Conservation (phyloP, 2,888 invertebrate species). For the Oxytorus armatus region DNA sequence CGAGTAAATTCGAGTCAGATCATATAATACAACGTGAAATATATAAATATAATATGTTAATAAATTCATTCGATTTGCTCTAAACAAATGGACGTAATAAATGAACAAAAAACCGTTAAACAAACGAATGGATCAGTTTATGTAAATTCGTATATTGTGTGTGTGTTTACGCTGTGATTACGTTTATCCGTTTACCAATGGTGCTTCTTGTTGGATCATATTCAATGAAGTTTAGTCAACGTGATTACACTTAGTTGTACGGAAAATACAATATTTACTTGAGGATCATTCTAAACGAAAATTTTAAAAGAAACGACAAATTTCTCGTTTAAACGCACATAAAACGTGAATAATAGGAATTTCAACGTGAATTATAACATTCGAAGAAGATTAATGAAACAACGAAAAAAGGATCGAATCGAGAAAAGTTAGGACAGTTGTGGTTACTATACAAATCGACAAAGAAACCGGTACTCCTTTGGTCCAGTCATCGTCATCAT, state of each 20-base stretch:
- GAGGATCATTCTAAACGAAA: slow-evolving; percentile 6
- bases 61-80: not conserved
- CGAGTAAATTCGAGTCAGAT: no score
- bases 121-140: not conserved
- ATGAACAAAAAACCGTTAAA: not conserved
- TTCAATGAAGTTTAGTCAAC: slow-evolving; percentile 68
- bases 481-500: slow-evolving; percentile 43
- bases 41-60: not conserved
- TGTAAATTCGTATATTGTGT: not conserved
- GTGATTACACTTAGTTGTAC: slow-evolving; percentile 71
- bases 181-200: slow-evolving; percentile 66
- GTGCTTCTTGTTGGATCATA: slow-evolving; percentile 64
- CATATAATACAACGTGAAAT: not conserved
- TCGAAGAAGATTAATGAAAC: not conserved
- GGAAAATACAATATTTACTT: not conserved
- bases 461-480: slow-evolving; percentile 40
- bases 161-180: slow-evolving; percentile 62
- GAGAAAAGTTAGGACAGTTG: slow-evolving; percentile 16
- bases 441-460: slow-evolving; percentile 7
- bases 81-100: not conserved
- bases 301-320: slow-evolving; percentile 14
- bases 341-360: not conserved
- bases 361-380: slow-evolving; percentile 3
- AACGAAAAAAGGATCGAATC: not conserved
- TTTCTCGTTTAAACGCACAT: not conserved